Conservation (phyloP, 37 sponge, comb jelly and placozoan species). For the Crambe crambe region DNA sequence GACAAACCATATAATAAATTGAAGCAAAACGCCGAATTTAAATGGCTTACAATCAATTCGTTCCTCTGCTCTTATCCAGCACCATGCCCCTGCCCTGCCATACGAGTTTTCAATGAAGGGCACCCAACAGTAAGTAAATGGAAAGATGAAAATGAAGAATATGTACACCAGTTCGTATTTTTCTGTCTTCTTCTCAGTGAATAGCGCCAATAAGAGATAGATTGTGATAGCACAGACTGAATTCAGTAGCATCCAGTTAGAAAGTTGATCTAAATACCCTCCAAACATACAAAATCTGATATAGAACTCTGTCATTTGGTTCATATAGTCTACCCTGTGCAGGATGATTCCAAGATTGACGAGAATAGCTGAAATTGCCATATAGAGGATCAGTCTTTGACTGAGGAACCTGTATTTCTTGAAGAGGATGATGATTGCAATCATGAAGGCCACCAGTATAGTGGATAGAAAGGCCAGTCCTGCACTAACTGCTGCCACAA, state of each 20-base stretch:
- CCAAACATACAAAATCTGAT: constrained; percentile 1
- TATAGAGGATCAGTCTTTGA: constrained; percentile 79
- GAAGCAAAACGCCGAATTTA: constrained; percentile 28
- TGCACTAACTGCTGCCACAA: constrained; percentile 13
- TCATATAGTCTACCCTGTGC: constrained; percentile 24
- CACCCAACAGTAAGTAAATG: constrained; percentile 44
- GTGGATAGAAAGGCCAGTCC: constrained; percentile 22
- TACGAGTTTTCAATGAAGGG: constrained; percentile 65
- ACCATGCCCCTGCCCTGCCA: constrained; percentile 67
- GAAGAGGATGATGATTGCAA: constrained; percentile 64
- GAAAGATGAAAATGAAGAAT: constrained; percentile 46
- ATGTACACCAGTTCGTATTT: constrained; percentile 10
- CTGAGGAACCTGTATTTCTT: constrained; percentile 72
- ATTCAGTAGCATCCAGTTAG: background rate
- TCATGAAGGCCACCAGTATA: constrained; percentile 24
- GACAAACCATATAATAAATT: constrained; percentile 40
- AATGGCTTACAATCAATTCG: background rate
- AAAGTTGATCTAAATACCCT: constrained; percentile 26
- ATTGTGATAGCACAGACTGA: constrained; percentile 19
- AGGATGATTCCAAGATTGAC: constrained; percentile 21
- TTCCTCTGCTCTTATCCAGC: constrained; percentile 65
- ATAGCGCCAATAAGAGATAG: constrained; percentile 21
- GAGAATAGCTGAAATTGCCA: constrained; percentile 45
- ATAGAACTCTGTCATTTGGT: background rate
- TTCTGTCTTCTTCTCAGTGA: background rate